Conservation (phyloP, 1,140 invertebrate genomes). For the Ditylenchus dipsaci region DNA sequence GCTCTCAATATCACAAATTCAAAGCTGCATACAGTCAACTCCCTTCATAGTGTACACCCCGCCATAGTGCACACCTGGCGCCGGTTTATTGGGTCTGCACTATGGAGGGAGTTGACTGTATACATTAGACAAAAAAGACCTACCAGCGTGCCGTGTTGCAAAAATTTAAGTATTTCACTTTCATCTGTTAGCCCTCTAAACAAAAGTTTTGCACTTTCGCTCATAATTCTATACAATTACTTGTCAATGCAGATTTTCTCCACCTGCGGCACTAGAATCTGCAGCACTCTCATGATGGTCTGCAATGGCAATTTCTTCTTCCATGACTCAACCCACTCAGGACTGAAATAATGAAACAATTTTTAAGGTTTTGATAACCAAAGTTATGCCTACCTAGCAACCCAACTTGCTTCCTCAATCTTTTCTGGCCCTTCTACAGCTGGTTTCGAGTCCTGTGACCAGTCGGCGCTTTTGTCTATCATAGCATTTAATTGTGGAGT, state of each 20-base stretch:
- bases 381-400: neutral
- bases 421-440: slow-evolving; percentile 2
- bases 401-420: slow-evolving; percentile 9
- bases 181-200: slow-evolving; percentile 93
- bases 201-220: slow-evolving; percentile 1
- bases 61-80: too few species aligned
- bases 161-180: slow-evolving; percentile 95
- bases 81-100: too few species aligned
- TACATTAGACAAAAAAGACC: too few species aligned
- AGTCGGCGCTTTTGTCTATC: slow-evolving; percentile 71
- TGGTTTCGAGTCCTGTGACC: slow-evolving; percentile 17
- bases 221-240: slow-evolving; percentile 63
- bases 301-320: slow-evolving; percentile 92
- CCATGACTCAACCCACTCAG: slow-evolving; percentile 90
- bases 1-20: too few species aligned
- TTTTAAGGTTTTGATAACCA: slow-evolving; percentile 12
- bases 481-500: slow-evolving; percentile 85
- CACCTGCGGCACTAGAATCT: slow-evolving; percentile 97
- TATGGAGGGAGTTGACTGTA: too few species aligned
- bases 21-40: too few species aligned
- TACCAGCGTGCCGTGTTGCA: slow-evolving; percentile 96
- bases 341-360: slow-evolving; percentile 73
- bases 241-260: slow-evolving; percentile 99
- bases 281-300: slow-evolving; percentile 94
- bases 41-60: too few species aligned